Conservation (phyloP, 2,113 vertebrate species). For the Pseudopipra pipra region DNA sequence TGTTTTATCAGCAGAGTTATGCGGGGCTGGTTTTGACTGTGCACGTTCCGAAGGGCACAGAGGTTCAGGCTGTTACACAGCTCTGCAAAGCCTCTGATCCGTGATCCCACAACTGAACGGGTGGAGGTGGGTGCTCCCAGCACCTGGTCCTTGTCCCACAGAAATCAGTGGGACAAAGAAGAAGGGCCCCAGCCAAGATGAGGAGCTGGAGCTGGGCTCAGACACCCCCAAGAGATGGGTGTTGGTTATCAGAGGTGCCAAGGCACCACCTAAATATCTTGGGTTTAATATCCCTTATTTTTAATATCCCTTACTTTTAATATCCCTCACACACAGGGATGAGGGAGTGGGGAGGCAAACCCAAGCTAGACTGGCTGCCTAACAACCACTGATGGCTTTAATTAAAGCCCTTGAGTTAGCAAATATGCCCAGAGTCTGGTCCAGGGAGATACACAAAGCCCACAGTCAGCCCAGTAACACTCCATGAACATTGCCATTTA, state of each 20-base stretch:
- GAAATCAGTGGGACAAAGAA: neutral
- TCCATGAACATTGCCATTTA: neutral
- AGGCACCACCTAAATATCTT: rapidly evolving
- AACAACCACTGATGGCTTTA: constrained; percentile 46
- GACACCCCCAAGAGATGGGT: neutral
- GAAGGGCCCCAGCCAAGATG: rapidly evolving
- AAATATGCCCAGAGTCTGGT: neutral
- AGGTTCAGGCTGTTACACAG: neutral
- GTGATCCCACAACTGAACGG: rapidly evolving
- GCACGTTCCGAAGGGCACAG: rapidly evolving
- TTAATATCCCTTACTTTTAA: no score
- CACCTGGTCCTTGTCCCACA: neutral
- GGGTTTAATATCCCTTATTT: neutral
- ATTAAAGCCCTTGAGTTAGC: constrained; percentile 27
- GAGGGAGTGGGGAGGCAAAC: neutral
- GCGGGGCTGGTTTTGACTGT: neutral
- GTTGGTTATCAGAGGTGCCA: neutral
- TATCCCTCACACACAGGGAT: neutral
- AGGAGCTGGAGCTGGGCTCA: neutral
- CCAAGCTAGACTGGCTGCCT: neutral
- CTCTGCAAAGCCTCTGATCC: neutral
- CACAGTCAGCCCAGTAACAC: neutral
- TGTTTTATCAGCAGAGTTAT: neutral
- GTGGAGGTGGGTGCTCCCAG: neutral
- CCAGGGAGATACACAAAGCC: neutral